Percentiles rank a stretch among this genome's conserved stretches.
Evolutionary conservation across 2,113 vertebrate species (phyloP).

Genomic region (Balaenoptera acutorostrata): DNA sequence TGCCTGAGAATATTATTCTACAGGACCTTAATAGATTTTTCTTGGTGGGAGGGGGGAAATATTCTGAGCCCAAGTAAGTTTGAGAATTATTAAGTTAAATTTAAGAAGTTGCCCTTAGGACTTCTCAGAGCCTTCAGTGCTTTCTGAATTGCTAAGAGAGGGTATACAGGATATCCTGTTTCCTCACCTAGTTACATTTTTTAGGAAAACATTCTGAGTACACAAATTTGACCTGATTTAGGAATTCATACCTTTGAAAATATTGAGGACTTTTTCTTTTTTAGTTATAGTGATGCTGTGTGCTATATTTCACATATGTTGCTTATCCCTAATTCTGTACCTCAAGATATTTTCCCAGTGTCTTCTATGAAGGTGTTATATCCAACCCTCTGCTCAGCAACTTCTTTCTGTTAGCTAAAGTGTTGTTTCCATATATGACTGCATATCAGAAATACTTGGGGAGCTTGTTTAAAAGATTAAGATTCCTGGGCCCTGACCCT

Average conservation of each 20-base stretch:
- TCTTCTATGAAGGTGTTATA: not conserved
- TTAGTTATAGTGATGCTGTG: not conserved
- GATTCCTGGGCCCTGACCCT: not conserved
- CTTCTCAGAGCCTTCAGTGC: not conserved
- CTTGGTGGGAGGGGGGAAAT: not conserved
- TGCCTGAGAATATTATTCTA: not conserved
- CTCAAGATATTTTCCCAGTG: not conserved
- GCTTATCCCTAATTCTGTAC: not conserved
- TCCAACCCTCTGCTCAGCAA: not conserved
- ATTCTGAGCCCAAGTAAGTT: not conserved
- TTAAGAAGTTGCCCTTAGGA: not conserved
- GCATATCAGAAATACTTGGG: not conserved
- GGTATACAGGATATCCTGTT: not conserved
- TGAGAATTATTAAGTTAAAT: slow-evolving; percentile 3
- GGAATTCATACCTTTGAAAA: not conserved
- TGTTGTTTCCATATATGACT: not conserved
- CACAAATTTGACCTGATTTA: not conserved
- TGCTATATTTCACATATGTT: not conserved
- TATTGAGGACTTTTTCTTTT: not conserved
- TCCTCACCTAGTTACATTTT: not conserved
- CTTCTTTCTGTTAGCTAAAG: not conserved
- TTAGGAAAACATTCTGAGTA: not conserved
- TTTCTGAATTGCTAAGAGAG: not conserved
- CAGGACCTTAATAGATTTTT: not conserved
- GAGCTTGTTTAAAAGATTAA: not conserved